These are phyloP conservation scores for Rhabdomys dilectus DNA, from an alignment of 2,113 vertebrate genomes.

Conservation along the genomic window DNA sequence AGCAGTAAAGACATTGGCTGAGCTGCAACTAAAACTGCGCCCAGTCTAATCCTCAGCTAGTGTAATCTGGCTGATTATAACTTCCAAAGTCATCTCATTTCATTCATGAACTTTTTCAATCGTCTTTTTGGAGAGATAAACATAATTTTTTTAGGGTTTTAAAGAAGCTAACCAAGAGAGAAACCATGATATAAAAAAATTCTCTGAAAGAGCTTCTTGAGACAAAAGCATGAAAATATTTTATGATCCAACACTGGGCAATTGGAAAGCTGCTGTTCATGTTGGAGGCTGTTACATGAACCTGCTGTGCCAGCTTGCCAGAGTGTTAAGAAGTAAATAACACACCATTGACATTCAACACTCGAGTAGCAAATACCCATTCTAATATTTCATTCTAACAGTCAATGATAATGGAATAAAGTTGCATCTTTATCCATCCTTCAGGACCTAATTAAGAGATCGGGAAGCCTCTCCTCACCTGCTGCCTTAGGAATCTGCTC, in stretches of 20 bases:
- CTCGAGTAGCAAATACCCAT: background rate
- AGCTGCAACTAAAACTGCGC: background rate
- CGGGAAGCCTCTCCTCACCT: background rate
- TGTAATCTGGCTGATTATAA: conserved; percentile 48
- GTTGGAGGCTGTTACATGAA: conserved; percentile 31
- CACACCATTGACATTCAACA: background rate
- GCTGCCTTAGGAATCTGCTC: background rate
- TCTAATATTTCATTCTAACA: conserved; percentile 46
- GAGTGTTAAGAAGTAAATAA: conserved; percentile 35
- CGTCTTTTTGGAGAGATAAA: conserved; percentile 48
- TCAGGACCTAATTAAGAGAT: background rate
- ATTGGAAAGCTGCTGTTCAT: conserved; percentile 48
- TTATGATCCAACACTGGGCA: conserved; percentile 36
- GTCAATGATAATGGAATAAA: conserved; percentile 31
- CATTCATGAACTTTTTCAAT: conserved; percentile 48
- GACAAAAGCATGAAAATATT: conserved; percentile 54
- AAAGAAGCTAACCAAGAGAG: background rate
- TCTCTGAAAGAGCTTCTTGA: conserved; percentile 45
- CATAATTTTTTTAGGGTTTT: conserved; percentile 23
- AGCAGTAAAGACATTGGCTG: background rate
- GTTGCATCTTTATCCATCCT: background rate
- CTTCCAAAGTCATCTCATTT: conserved; percentile 51
- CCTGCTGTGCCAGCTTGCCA: conserved; percentile 28
- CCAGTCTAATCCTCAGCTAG: conserved; percentile 9
- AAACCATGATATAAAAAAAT: conserved; percentile 19